Evolutionary conservation across 2,888 invertebrate genomes (phyloP), one percentile per base, ranked within the genome.

Genomic region (Amphipyra tragopoginis): DNA sequence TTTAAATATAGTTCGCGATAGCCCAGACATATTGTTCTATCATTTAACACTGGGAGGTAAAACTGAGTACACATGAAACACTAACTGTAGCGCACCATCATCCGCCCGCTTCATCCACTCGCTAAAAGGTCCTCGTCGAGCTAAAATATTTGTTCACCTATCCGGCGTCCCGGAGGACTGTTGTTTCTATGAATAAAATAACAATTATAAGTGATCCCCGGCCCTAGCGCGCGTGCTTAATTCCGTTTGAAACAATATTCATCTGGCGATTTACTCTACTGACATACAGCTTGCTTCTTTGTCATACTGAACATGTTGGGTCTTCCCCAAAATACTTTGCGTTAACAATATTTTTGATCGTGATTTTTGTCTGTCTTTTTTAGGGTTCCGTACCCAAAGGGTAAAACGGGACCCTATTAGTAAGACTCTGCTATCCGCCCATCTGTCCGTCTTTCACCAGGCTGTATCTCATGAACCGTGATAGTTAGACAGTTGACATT

Each of bases 101-200:
- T 10, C 47, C 40, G 58, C 40, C 42, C 21, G 39, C 57, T 51
- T 52, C 63, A 67, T 52, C 47, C 58, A 66, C 79, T 65, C 76
- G 76, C 86, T 92, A 93, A 92, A 92, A 93, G 93, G 93, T 91
- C 84, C 91, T 93, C 87, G 87, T 84, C 82, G 70, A 84, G 85
- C 80, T 90, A 93, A 90, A 93, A 93, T 93, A 93, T 94, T 94
- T 93, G 93, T 85, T 85, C 92, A 90, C 92, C 92, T 91, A 92
- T 90, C 88, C 86, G 77, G 63, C 69, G 83, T 87, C 93, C 90
- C 90, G 67, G 61, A 86, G 93, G 93, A 91, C 86, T 92, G 91
- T 92, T 93, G 88, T 94, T 94, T 92, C 95, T 94, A 95, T 95
- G 95, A 95, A 95, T 95, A 95, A 95, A 95, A 95, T 95, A 95